Evolutionary conservation across 2,888 invertebrate genomes (phyloP), one percentile per base, ranked within the genome.

Genomic region (Cotesia congregata): DNA sequence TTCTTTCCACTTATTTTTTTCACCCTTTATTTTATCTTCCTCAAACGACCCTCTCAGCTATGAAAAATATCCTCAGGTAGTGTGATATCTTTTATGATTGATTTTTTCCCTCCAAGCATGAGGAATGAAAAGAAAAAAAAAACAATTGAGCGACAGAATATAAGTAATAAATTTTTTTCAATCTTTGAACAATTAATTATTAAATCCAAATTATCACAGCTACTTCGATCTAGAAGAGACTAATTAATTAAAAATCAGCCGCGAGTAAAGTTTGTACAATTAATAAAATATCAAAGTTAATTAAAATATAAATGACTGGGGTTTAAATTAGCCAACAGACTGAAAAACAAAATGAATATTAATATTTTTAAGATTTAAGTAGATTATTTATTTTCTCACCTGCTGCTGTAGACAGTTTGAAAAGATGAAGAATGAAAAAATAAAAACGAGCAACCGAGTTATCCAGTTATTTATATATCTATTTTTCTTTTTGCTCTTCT

Each of bases 21-120:
- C 85, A 83, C 84, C 82, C 80, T 80, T 83, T 82, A 79, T 78
- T 80, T 78, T 79, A 76, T 78, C 80, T 80, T 83, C 84, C 84
- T 86, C 86, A 86, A 85, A 81, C 82, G 82, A 85, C 83, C 85
- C 83, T 85, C 81, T 80, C 70, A 70, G 59, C 67, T 20, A 12
- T 50, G 50, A 50, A 50, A 50, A 50, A 50, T 50, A 50, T 50
- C 50, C 50, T 50, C 50, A 50, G 50, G 50, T 50, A 50, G 50
- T 50, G 50, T 50, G 50, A 50, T 50, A 50, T 50, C 50, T 50
- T 50, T 50, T 50, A 50, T 50, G 50, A 50, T 50, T 50, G 50
- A 50, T 50, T 50, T 50, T 50, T 12, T 12, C 50, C 50, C 50
- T 12, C 30, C 30, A 30, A 30, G 30, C 30, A 30, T 3, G 30